Conservation (phyloP, 2,888 invertebrate species). For the Cybosia mesomella region DNA sequence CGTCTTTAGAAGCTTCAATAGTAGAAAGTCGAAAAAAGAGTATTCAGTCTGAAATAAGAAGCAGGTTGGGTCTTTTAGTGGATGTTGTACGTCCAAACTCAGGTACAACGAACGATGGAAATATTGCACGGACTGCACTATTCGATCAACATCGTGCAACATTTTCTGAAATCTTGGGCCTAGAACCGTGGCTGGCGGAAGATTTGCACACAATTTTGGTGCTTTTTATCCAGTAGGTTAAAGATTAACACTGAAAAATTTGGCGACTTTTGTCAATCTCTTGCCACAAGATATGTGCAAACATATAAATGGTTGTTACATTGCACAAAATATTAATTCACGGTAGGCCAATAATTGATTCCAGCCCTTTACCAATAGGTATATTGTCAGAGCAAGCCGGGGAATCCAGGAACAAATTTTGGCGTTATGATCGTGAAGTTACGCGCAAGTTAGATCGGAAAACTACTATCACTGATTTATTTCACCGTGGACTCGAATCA, state of each 20-base stretch:
- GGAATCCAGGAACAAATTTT: conserved; percentile 10
- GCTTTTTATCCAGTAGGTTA: no score
- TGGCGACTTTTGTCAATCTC: no score
- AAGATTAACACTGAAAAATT: no score
- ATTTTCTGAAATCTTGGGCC: conserved; percentile 7
- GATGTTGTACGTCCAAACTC: conserved; percentile 14
- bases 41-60: conserved; percentile 4
- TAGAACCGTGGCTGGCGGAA: not conserved
- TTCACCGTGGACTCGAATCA: conserved; percentile 8
- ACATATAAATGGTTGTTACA: not conserved
- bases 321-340: no score
- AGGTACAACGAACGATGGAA: conserved; percentile 16
- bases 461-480: not conserved
- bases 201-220: conserved; percentile 11
- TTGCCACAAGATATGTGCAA: not conserved
- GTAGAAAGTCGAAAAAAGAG: conserved; percentile 8
- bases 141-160: conserved; percentile 2
- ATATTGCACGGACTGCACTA: conserved; percentile 11
- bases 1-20: not conserved
- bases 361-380: not conserved
- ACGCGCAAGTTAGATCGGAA: conserved; percentile 11
- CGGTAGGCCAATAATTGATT: no score
- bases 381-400: conserved; percentile 14
- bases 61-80: conserved; percentile 7
- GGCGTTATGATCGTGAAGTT: no score